Evolutionary conservation across 1,140 invertebrate genomes (phyloP), one percentile per base, ranked within the genome.

Genomic region (Solenopsis fugax): DNA sequence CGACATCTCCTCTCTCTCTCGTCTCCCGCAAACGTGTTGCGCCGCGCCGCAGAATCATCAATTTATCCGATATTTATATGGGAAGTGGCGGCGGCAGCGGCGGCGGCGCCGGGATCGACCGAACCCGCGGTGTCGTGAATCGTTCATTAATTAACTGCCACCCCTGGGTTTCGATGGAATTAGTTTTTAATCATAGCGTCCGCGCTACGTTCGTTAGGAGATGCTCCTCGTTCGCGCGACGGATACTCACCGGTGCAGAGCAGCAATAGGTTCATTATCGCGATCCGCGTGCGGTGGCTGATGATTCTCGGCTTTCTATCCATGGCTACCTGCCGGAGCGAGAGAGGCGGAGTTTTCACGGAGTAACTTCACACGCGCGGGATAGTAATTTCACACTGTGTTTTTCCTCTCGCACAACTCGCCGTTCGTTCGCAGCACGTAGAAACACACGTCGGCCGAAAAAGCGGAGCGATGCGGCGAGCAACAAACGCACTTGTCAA

Each of bases 231-330:
- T 12, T 41, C 7, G 21, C 41, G 48, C 77, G 9, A 12, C 16
- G 18, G 56, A 50, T 84, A 84, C 80, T 84, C 80, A 84, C 80
- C 80, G 41, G 69, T 60, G 54, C 69, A 84, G 54, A 84, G 80
- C 24, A 84, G 80, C 69, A 84, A 84, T 84, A 84, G 54, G 80
- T 84, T 84, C 80, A 85, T 85, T 78, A 85, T 85, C 84, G 24
- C 73, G 12, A 85, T 56, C 73, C 54, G 84, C 84, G 50, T 67
- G 48, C 84, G 50, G 75, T 18, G 60, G 75, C n/a, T 52, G 62
- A 48, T 54, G 62, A 48, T 77, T 60, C 62, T 78, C 72, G n/a
- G 37, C 60, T 67, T 77, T 65, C 62, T 85, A 85, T 85, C 84
- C 84, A 85, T 85, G 62, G 48, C 64, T 85, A 48, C 48, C 60